These are phyloP conservation scores for Diadophis punctatus DNA, from an alignment of 2,113 vertebrate genomes.

Conservation along the genomic window DNA sequence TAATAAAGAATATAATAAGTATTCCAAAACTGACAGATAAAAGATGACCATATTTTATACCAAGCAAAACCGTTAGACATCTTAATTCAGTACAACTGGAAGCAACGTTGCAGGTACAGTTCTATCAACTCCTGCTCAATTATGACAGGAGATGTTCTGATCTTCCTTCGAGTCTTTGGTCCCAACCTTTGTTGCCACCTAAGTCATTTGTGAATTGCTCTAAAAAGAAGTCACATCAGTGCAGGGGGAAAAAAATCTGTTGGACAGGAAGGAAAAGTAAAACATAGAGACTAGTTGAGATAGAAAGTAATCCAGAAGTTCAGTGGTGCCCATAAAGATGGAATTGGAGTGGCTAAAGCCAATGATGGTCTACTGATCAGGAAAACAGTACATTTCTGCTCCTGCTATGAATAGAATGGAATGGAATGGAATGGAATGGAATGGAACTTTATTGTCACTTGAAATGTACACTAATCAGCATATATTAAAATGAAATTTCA, in stretches of 20 bases:
- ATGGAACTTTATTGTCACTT: no score
- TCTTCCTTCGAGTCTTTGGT: background rate
- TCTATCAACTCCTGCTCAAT: background rate
- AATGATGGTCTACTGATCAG: background rate
- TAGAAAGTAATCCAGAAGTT: no score
- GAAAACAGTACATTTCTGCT: background rate
- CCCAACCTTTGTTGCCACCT: background rate
- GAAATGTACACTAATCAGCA: no score
- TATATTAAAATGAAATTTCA: no score
- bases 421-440: no score
- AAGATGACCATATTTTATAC: background rate
- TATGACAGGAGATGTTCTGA: background rate
- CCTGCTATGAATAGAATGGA: background rate
- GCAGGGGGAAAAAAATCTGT: background rate
- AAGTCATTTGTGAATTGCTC: background rate
- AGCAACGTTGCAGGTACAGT: background rate
- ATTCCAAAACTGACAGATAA: background rate
- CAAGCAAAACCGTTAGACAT: background rate
- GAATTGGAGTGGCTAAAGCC: background rate
- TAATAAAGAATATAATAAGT: background rate
- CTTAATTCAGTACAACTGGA: background rate
- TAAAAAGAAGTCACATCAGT: background rate
- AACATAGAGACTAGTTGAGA: background rate
- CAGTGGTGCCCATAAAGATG: background rate
- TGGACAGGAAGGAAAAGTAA: background rate